Evolutionary conservation across 2,888 invertebrate genomes (phyloP).

Genomic region (Macrosoma leucophasiata): DNA sequence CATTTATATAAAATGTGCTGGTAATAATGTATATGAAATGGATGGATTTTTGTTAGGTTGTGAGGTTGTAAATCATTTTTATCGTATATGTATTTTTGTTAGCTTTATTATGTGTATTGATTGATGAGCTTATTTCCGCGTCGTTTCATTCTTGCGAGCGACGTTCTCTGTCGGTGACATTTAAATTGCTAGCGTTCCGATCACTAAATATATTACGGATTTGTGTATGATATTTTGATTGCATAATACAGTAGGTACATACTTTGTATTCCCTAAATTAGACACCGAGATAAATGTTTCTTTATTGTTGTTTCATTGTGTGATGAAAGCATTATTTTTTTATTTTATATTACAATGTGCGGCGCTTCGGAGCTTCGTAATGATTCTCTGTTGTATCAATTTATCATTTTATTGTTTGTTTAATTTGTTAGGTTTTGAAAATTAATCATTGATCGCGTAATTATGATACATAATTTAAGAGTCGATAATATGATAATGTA

Average conservation of each 20-base stretch:
- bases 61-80: conserved; percentile 74
- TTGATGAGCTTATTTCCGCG: conserved; percentile 50
- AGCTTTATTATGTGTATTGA: conserved; percentile 60
- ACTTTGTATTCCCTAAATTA: conserved; percentile 44
- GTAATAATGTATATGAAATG: conserved; percentile 55
- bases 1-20: conserved; percentile 48
- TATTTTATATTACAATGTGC: conserved; percentile 49
- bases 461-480: conserved; percentile 65
- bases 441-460: conserved; percentile 63
- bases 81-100: conserved; percentile 67
- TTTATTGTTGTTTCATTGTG: conserved; percentile 36
- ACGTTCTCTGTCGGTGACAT: conserved; percentile 41
- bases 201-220: conserved; percentile 35
- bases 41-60: conserved; percentile 66
- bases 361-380: conserved; percentile 36
- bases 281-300: conserved; percentile 35
- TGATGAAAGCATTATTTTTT: conserved; percentile 46
- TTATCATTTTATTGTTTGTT: conserved; percentile 36
- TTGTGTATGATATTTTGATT: conserved; percentile 48
- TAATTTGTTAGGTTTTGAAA: conserved; percentile 60
- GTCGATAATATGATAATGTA: conserved; percentile 61
- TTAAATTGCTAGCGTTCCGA: conserved; percentile 60
- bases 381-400: conserved; percentile 41
- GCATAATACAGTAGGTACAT: conserved; percentile 46
- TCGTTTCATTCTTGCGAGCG: conserved; percentile 32